A percentile compares a stretch with the other conserved stretches of the same genome.
These are phyloP conservation scores for Gryllus bimaculatus DNA, from an alignment of 1,140 invertebrate species.

Conservation along the genomic window DNA sequence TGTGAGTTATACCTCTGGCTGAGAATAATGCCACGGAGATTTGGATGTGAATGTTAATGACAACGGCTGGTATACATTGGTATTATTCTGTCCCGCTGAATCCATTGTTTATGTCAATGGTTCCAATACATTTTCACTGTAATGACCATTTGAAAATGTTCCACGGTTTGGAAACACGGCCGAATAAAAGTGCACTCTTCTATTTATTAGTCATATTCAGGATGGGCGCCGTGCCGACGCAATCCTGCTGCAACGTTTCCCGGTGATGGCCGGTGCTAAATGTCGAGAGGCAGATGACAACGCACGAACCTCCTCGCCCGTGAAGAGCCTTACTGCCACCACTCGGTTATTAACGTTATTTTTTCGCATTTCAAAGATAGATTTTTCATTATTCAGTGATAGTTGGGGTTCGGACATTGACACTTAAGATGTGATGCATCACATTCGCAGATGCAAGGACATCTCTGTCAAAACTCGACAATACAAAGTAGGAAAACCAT, in stretches of 20 bases:
- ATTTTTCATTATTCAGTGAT: no score
- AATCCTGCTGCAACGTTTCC: neutral
- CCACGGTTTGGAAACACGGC: neutral
- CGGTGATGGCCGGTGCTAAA: no score
- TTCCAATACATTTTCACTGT: neutral
- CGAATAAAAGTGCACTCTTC: slow-evolving; percentile 1
- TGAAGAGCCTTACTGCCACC: no score
- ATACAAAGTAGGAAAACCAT: no score
- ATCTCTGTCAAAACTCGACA: no score
- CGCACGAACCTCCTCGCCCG: no score
- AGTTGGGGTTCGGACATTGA: no score
- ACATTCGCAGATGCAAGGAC: no score
- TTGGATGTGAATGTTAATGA: slow-evolving; percentile 5
- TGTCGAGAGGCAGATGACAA: no score
- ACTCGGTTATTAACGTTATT: no score
- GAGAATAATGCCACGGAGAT: neutral
- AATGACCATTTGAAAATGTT: neutral
- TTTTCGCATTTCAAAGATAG: no score
- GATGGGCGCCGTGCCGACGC: neutral
- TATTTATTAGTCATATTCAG: slow-evolving; percentile 1
- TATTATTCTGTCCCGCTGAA: slow-evolving; percentile 1
- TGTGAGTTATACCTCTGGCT: neutral
- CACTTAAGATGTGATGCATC: no score
- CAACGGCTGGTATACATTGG: neutral
- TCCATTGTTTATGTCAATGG: slow-evolving; percentile 4